Base-by-base conservation (phyloP, 2,888 invertebrate genomes). In the Eilema depressum region DNA sequence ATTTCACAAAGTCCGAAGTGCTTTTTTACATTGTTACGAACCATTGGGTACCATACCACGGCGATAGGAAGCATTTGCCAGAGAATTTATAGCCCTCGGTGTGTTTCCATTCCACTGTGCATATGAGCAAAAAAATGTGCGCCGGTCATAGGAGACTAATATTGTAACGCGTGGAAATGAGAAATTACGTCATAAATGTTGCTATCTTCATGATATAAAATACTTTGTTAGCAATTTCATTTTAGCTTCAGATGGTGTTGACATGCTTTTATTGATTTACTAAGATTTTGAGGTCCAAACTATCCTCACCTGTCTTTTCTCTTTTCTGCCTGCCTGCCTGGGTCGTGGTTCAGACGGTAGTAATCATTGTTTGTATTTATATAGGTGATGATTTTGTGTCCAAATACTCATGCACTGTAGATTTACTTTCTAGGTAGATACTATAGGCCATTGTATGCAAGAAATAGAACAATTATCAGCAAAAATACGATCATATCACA, bases 91-190 rank as follows among this genome's bases (percentile, higher is more conserved):
- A 59, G 65, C 70, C 68, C 60, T 69, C 66, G 63, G 60, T 65
- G 30, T 65, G 33, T 59, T 69, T 71, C 72, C 71, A 76, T 82
- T 79, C 78, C 79, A 77, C 80, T 69, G 74, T 72, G 70, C 76
- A 76, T 66, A 69, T 30, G 68, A 63, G 66, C 75, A 68, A 71
- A 71, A n/a, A 75, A 70, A 71, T 69, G 65, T 75, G 37, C 63
- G 25, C 47, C 60, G 67, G 61, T 66, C 71, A 63, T 66, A 25
- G 20, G 68, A 63, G 75, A 76, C 69, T 79, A 76, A 80, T 80
- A 72, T 70, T 25, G 63, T 63, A 71, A 66, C 59, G 65, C 37
- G 59, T 63, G 23, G 62, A 61, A 61, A 73, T 69, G 73, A 78
- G 61, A 74, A n/a, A 67, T 67, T 64, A 76, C 64, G 61, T 25